Percentiles rank a stretch among this genome's conserved stretches.
phyloP scores from a whole-genome alignment of 2,113 vertebrate genomes.

The Eublepharis macularius region DNA sequence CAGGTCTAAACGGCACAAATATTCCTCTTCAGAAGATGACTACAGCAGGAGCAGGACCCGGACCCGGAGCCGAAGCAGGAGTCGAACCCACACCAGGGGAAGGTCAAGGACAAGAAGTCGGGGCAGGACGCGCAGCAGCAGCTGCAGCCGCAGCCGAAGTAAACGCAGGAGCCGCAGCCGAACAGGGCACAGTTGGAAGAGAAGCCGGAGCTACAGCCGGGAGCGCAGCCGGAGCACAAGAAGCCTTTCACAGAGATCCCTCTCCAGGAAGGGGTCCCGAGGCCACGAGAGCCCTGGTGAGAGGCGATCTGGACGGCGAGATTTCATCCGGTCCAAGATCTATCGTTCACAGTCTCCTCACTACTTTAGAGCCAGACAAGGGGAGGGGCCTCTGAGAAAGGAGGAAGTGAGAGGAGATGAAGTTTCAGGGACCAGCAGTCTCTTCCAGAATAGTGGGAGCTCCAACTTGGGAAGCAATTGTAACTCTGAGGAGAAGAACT shows the following conservation, averaged over 20 bases:
- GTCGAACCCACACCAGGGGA: slow-evolving; percentile 74
- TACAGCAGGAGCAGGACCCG: slow-evolving; percentile 83
- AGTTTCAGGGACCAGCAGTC: slow-evolving; percentile 63
- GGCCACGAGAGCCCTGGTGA: slow-evolving; percentile 82
- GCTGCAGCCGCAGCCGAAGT: slow-evolving; percentile 86
- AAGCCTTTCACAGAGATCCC: slow-evolving; percentile 89
- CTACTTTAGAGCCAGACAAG: slow-evolving; percentile 72
- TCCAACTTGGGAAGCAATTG: slow-evolving; percentile 67
- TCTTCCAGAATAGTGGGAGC: slow-evolving; percentile 69
- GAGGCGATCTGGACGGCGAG: slow-evolving; percentile 76
- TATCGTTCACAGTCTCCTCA: slow-evolving; percentile 96
- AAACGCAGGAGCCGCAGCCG: slow-evolving; percentile 83
- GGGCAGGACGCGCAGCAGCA: slow-evolving; percentile 88
- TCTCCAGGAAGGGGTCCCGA: slow-evolving; percentile 78
- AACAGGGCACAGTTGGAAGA: slow-evolving; percentile 79
- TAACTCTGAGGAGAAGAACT: slow-evolving; percentile 88
- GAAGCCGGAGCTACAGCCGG: slow-evolving; percentile 88
- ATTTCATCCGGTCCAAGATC: slow-evolving; percentile 94
- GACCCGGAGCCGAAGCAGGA: slow-evolving; percentile 84
- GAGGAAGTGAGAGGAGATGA: slow-evolving; percentile 76
- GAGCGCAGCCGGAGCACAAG: slow-evolving; percentile 83
- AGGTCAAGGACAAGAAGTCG: slow-evolving; percentile 78
- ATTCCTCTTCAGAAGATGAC: slow-evolving; percentile 83
- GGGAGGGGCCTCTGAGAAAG: slow-evolving; percentile 69
- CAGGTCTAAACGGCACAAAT: slow-evolving; percentile 85